Conservation (phyloP, 2,797 vertebrate genomes). For the Cynodonichthys magdalenae region DNA sequence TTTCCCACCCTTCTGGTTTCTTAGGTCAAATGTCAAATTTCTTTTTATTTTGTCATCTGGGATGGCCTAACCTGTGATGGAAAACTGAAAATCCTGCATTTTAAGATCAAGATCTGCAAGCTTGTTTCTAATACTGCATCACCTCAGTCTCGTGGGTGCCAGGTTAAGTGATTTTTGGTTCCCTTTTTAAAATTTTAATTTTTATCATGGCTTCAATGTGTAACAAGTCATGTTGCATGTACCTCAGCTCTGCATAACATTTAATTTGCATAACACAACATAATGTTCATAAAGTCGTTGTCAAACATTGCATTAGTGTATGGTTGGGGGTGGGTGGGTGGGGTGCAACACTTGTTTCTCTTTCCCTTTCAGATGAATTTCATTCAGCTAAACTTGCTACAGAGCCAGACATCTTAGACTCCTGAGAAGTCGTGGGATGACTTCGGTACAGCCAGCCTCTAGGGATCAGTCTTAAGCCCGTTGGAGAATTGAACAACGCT, state of each 20-base stretch:
- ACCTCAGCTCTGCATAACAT: slow-evolving; percentile 79
- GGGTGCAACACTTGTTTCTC: slow-evolving; percentile 74
- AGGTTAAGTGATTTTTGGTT: slow-evolving; percentile 84
- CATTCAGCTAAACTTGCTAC: slow-evolving; percentile 63
- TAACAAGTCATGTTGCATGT: slow-evolving; percentile 79
- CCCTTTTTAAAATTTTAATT: slow-evolving; percentile 44
- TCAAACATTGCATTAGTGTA: slow-evolving; percentile 64
- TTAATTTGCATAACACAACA: slow-evolving; percentile 57
- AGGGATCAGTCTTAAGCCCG: slow-evolving; percentile 45
- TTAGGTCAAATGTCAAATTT: slow-evolving; percentile 79
- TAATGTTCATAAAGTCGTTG: slow-evolving; percentile 59
- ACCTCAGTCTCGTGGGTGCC: slow-evolving; percentile 80
- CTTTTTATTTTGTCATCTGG: slow-evolving; percentile 71
- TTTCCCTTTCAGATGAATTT: slow-evolving; percentile 79
- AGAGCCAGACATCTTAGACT: slow-evolving; percentile 53
- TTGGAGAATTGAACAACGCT: slow-evolving; percentile 45
- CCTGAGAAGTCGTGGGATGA: slow-evolving; percentile 65
- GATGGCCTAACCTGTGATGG: slow-evolving; percentile 82
- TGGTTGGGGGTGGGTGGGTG: slow-evolving; percentile 38
- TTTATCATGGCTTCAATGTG: slow-evolving; percentile 75
- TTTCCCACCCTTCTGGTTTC: slow-evolving; percentile 74
- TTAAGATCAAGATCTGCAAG: slow-evolving; percentile 81
- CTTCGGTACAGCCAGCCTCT: slow-evolving; percentile 52
- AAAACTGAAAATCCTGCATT: slow-evolving; percentile 81
- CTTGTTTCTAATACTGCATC: slow-evolving; percentile 84